Evolutionary conservation across 2,113 vertebrate genomes (phyloP).

Genomic region (Heterotis niloticus): DNA sequence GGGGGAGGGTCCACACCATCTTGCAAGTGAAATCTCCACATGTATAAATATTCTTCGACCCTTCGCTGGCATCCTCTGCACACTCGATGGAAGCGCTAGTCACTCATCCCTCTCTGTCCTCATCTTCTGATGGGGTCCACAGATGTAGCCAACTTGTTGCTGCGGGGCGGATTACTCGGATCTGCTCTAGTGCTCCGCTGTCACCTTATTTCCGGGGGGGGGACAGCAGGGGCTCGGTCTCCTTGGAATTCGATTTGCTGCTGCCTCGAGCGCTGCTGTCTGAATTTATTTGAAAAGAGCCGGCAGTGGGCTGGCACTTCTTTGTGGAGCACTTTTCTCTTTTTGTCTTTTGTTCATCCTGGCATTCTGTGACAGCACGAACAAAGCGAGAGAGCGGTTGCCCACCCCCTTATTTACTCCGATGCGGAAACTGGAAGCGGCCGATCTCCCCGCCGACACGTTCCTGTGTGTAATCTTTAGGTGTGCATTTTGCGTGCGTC

Average conservation of each 20-base stretch:
- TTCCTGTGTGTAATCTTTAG: conserved; percentile 1
- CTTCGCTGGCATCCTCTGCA: no score
- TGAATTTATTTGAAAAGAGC: background rate
- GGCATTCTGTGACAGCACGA: background rate
- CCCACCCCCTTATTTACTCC: background rate
- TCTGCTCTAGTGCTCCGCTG: conserved; percentile 2
- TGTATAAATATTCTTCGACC: no score
- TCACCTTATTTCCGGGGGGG: conserved; percentile 11
- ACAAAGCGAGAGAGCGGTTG: background rate
- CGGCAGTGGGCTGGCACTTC: no score
- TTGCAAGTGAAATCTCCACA: no score
- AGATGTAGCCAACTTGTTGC: background rate
- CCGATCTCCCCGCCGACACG: background rate
- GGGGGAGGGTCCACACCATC: no score
- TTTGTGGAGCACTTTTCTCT: background rate
- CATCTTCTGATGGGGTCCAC: background rate
- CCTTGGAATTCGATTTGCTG: conserved; percentile 20
- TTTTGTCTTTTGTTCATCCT: background rate
- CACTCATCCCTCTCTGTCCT: background rate
- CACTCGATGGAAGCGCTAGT: no score
- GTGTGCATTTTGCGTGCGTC: background rate
- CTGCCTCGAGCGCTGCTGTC: background rate
- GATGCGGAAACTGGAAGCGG: background rate
- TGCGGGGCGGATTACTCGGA: conserved; percentile 22
- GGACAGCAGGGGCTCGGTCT: background rate